Evolutionary conservation across 2,888 invertebrate genomes (phyloP), one percentile per base, ranked within the genome.

Genomic region (Smittia aterrima): DNA sequence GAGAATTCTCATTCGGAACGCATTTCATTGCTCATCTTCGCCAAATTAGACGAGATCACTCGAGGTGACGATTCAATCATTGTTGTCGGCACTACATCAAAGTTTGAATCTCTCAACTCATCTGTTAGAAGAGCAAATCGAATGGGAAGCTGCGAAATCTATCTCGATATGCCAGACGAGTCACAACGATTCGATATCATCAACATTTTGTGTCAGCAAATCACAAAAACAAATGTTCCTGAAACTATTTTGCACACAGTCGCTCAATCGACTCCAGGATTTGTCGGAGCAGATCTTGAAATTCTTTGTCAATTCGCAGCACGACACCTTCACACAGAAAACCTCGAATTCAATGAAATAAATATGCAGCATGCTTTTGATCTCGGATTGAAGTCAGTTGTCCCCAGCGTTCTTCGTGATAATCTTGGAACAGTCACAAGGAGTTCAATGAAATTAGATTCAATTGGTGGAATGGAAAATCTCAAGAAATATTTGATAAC

Each of bases 381-480:
- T 22, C 1, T 3, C 9, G 41, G 11, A 13, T 27, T 72, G 70
- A n/a, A 70, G n/a, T 40, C 25, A 4, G 24, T 67, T 11, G 79
- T 79, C 75, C 79, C 81, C 0, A 81, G 82, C 77, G 80, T 84
- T 4, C 80, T 86, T 62, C 83, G 83, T 75, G 83, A 84, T 6
- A 81, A 85, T 74, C 79, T 84, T 77, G 82, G 85, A 16, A 78
- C 81, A 0, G 82, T 85, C 1, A 79, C 79, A 64, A 81, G 80
- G 75, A 79, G 80, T 54, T 81, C 82, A 1, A 79, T 82, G 13
- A 79, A 79, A 13, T 85, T 87, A 79, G 80, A 83, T 58, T 81
- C 84, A 40, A 84, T 89, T 74, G 88, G 87, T 18, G 89, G 89
- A 13, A 82, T 88, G 79, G 80, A 81, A 0, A 77, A 82, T 0